phyloP scores from a whole-genome alignment of 2,888 invertebrate species.

The Amaurobius ferox region DNA sequence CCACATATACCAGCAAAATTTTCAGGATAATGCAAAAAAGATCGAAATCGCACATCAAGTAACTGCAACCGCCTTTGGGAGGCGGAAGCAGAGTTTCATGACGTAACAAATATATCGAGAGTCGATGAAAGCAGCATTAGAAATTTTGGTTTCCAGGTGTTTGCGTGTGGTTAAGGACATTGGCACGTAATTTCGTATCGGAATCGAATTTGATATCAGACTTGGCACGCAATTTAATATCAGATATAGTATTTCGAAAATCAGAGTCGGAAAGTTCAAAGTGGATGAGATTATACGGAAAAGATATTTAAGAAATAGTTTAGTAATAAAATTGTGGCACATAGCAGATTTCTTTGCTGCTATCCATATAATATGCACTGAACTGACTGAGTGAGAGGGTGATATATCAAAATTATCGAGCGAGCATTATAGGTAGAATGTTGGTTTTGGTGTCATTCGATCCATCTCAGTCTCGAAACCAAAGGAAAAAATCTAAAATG shows the following conservation, averaged over 20 bases:
- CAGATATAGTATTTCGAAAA: not conserved
- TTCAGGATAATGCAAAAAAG: not conserved
- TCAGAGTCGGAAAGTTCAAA: too few species aligned
- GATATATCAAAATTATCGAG: too few species aligned
- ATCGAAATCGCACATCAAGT: not conserved
- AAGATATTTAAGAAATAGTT: too few species aligned
- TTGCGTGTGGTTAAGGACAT: not conserved
- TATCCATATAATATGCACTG: too few species aligned
- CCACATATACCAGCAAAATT: not conserved
- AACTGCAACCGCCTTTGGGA: not conserved
- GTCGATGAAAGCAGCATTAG: not conserved
- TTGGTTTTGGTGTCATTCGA: too few species aligned
- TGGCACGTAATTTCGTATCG: not conserved
- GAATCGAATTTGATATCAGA: not conserved
- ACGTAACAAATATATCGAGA: not conserved
- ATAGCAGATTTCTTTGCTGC: too few species aligned
- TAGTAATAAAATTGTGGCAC: too few species aligned
- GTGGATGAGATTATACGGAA: too few species aligned
- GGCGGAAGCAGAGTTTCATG: not conserved
- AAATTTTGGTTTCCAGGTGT: not conserved
- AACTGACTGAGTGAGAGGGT: too few species aligned
- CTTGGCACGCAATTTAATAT: conserved; percentile 16
- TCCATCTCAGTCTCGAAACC: too few species aligned
- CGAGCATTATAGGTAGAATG: too few species aligned
- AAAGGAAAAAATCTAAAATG: too few species aligned